Base-by-base conservation (phyloP, 2,113 vertebrate species). In the Talpa occidentalis region DNA sequence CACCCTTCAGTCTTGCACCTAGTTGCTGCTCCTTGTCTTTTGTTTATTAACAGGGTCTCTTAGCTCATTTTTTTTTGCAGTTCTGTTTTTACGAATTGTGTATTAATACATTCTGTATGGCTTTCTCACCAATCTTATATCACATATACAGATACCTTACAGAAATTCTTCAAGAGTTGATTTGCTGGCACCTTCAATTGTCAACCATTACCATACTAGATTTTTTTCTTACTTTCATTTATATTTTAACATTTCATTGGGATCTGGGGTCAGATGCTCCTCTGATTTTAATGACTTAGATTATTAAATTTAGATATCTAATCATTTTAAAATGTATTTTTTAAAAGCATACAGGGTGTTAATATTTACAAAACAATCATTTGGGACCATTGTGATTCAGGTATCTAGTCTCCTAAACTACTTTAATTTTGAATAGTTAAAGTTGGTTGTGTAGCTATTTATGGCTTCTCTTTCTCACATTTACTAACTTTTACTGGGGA, bases 401-500 rank as follows among this genome's bases (percentile, higher is more conserved):
- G 52, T 37, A 47, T 40, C 6, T n/a, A 79, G 7, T 82, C 86
- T 11, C 93, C 22, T 88, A 52, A 90, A 67, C 30, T 64, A 28
- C 40, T 72, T 90, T 67, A 69, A 10, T 94, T 90, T 19, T 77
- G 69, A 62, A 67, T 83, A 70, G 40, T 94, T 87, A 15, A 56
- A 93, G n/a, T 54, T 67, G 17, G 15, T 14, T 73, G 2, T n/a
- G 59, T 52, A n/a, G 16, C 42, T 79, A 74, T 93, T 76, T 92
- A 26, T 85, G 44, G 9, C 5, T 52, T 92, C 22, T 85, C 37
- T 67, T 67, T 88, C 26, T 95, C 66, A 54, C n/a, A 56, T 90
- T 95, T 86, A 42, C 88, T 96, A 94, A 93, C 59, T 84, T 94
- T 93, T 92, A 77, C 52, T 77, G 77, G 88, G 82, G 59, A 62